Evolutionary conservation across 2,113 vertebrate genomes (phyloP).

Genomic region (Bettongia penicillata): DNA sequence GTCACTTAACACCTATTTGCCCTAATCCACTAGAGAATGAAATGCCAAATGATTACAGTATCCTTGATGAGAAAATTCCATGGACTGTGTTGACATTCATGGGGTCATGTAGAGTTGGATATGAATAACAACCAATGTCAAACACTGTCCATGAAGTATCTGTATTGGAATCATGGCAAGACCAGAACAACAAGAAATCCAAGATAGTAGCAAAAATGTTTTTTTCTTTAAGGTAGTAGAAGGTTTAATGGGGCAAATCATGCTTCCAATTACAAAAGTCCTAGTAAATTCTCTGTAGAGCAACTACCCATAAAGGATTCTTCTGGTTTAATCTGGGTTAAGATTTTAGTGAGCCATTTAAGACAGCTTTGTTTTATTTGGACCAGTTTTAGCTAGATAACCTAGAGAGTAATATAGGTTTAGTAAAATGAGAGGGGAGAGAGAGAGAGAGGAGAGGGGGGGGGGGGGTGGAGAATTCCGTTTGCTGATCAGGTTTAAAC

Average conservation of each 20-base stretch:
- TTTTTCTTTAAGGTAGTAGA: not conserved
- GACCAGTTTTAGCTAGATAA: not conserved
- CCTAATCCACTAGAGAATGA: not conserved
- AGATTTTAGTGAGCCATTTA: not conserved
- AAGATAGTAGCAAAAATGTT: not conserved
- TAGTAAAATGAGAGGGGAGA: not conserved
- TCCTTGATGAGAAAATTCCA: not conserved
- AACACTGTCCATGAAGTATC: not conserved
- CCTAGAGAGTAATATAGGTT: not conserved
- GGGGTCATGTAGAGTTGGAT: not conserved
- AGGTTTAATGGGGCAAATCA: not conserved
- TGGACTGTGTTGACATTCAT: not conserved
- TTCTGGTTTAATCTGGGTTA: not conserved
- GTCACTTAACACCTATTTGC: not conserved
- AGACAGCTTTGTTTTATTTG: not conserved
- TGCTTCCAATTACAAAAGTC: not conserved
- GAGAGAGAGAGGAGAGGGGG: not conserved
- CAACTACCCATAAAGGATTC: not conserved
- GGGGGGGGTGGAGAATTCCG: no score
- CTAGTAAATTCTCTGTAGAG: not conserved
- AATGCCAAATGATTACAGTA: not conserved
- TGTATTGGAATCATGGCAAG: not conserved
- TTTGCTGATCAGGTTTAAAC: not conserved
- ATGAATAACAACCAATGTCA: not conserved
- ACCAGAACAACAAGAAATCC: not conserved